These are phyloP conservation scores for Nomada flava DNA, from an alignment of 2,888 invertebrate species.

Conservation along the genomic window DNA sequence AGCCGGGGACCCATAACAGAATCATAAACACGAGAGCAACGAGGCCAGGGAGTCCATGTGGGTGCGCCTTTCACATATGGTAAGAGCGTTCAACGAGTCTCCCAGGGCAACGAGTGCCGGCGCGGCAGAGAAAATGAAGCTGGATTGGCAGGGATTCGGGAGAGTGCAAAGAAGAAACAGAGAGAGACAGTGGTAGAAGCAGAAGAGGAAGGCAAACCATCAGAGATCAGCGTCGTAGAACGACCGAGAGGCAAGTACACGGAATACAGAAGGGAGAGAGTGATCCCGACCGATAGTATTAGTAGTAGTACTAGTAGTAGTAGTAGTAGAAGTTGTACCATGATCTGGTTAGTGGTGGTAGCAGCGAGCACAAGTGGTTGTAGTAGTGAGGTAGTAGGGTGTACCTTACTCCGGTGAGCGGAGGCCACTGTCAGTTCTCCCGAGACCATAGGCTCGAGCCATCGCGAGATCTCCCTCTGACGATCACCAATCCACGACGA, in stretches of 20 bases:
- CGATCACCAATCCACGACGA: conserved; percentile 57
- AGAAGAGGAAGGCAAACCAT: conserved; percentile 31
- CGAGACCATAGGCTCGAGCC: conserved; percentile 78
- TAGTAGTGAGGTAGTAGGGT: conserved; percentile 76
- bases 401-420: conserved; percentile 80
- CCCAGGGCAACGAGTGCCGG: conserved; percentile 46
- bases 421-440: conserved; percentile 79
- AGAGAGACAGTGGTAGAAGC: conserved; percentile 14
- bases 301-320: conserved; percentile 63
- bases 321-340: conserved; percentile 65
- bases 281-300: conserved; percentile 61
- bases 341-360: conserved; percentile 59
- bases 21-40: conserved; percentile 58
- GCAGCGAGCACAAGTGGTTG: conserved; percentile 64
- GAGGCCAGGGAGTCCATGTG: conserved; percentile 59
- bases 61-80: conserved; percentile 71
- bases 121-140: conserved; percentile 69
- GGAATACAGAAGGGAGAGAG: conserved; percentile 62
- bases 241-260: conserved; percentile 25
- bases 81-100: conserved; percentile 66
- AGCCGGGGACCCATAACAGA: conserved; percentile 33
- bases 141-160: conserved; percentile 63
- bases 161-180: conserved; percentile 35
- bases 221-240: conserved; percentile 46
- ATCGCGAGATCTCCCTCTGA: conserved; percentile 74